Evolutionary conservation across 2,113 vertebrate species (phyloP), one percentile per base, ranked within the genome.

Genomic region (Esox niger): DNA sequence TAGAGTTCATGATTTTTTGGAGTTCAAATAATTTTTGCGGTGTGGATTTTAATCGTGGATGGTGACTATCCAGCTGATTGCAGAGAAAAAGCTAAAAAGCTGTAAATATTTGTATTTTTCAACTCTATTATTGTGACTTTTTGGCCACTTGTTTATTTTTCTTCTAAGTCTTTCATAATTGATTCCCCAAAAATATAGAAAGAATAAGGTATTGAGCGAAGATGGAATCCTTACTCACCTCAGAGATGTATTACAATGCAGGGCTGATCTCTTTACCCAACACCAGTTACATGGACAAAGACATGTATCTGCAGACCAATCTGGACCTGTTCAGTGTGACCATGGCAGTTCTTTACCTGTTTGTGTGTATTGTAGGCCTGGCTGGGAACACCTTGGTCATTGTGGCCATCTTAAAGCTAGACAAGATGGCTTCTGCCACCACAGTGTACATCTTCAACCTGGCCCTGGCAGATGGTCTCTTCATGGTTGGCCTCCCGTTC

Each of bases 371-470:
- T 4, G 55, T 84, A 43, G 92, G 92, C 29, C 78, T 93, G 0
- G 58, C 77, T 0, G 91, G 91, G 2, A 93, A 93, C 78, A 52
- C 66, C 4, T 79, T 92, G 0, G 91, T 93, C 30, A 79, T 89
- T 0, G n/a, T 84, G 0, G 74, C 84, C 71, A 84, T 91, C 25
- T 77, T 91, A 23, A 91, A 91, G 74, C 11, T 91, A 64, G 91
- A 90, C 70, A 89, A 88, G 67, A 79, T 92, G 84, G 82, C 89
- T 0, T 88, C 90, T 0, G 83, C 91, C 59, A 88, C 91, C 0
- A 92, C 88, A 0, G 91, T 93, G 30, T 93, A 92, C 57, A 86
- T 93, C n/a, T 87, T 93, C 70, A 91, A 92, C 70, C 82, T 93
- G 79, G 91, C 91, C 0, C 8, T 93, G 62, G 92, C 92, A 0